Percentiles rank a stretch among this genome's conserved stretches.
phyloP scores from a whole-genome alignment of 2,113 vertebrate species.

The Podiceps cristatus region DNA sequence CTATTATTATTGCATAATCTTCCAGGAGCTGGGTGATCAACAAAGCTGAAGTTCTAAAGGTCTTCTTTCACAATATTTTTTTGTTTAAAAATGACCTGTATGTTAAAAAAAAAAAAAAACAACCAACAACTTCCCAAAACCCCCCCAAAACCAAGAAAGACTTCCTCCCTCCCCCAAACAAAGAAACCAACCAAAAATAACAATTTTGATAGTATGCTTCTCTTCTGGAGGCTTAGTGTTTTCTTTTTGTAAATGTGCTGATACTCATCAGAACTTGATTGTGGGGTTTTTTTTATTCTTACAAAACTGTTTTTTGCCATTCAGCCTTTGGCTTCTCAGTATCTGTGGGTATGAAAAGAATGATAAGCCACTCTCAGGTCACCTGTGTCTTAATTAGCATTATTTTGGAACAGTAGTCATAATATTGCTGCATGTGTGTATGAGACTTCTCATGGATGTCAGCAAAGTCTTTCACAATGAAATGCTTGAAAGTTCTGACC shows the following conservation, averaged over 20 bases:
- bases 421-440: background rate
- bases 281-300: background rate
- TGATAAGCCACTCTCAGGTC: background rate
- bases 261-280: background rate
- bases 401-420: background rate
- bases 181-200: background rate
- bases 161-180: too few relatives aligned
- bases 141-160: too few relatives aligned
- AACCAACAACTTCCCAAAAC: too few relatives aligned
- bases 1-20: background rate
- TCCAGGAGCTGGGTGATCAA: background rate
- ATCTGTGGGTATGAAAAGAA: background rate
- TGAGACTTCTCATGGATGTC: background rate
- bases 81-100: background rate
- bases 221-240: background rate
- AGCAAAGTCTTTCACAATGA: background rate
- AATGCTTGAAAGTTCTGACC: background rate
- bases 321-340: background rate
- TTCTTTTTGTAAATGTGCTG: background rate
- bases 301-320: background rate
- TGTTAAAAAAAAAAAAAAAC: background rate
- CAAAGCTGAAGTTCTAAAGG: background rate
- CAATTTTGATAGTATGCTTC: background rate
- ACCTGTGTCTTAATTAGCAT: background rate
- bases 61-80: background rate